Evolutionary conservation across 1,140 invertebrate species (phyloP), one percentile per base, ranked within the genome.

Genomic region (Leptoteleia sp.): DNA sequence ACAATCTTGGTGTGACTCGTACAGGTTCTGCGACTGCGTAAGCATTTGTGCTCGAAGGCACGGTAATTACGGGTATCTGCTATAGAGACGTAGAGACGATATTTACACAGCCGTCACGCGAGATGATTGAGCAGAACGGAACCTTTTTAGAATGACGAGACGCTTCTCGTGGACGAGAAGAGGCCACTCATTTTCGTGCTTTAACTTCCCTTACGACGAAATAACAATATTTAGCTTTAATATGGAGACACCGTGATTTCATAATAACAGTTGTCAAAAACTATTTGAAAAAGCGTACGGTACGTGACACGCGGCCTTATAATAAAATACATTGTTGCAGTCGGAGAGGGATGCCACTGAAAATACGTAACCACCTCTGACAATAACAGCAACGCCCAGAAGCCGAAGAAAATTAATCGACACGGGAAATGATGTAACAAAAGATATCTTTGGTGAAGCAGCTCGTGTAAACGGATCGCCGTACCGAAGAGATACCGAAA

Each of bases 101-200:
- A 87, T 89, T 89, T 88, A 87, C 86, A 85, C 86, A 88, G 85
- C 83, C 83, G 85, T 87, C 83, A 83, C 81, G 80, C 79, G 73
- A 80, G 81, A 87, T 87, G 86, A 89, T 89, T 85, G 83, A 88
- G 83, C 83, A 85, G 84, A 84, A 82, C 83, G 83, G 82, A 83
- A 80, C 73, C 81, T 83, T 78, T 77, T 75, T 52, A 76, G 48
- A 78, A 85, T 87, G 84, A 86, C 83, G 82, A 76, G 81, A 84
- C 76, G 76, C 71, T 87, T 86, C 83, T 71, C 48, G 61, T 42
- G 35, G 70, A 40, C 62, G 40, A 65, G 62, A 64, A 55, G 67
- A 72, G 67, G 52, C 62, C 50, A 50, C 70, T 68, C 45, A 43
- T 27, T 54, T 42, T 70, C 68, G 70, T 72, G 48, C 57, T 59